Percentiles rank a stretch among this genome's conserved stretches.
Evolutionary conservation across 2,888 invertebrate genomes (phyloP).

Genomic region (Drosophila mimetica): DNA sequence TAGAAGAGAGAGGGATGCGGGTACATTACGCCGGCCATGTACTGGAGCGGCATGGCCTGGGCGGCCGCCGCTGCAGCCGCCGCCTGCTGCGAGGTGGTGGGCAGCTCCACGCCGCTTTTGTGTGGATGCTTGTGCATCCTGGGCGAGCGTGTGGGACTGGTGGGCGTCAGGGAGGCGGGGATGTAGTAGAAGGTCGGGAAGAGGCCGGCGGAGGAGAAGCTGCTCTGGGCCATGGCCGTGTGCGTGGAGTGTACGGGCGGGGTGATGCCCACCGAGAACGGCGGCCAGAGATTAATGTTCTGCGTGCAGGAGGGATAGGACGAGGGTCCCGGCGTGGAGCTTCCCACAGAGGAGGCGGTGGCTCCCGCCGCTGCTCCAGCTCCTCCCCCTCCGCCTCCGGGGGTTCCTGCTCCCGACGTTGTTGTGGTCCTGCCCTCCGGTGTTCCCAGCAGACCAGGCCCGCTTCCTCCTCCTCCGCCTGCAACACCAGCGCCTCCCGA

Average conservation of each 20-base stretch:
- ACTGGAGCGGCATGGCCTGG: slow-evolving; percentile 86
- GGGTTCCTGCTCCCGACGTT: not conserved
- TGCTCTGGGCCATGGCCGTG: slow-evolving; percentile 75
- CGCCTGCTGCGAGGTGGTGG: slow-evolving; percentile 71
- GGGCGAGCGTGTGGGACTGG: slow-evolving; percentile 12
- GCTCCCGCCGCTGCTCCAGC: not conserved
- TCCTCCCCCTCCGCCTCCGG: not conserved
- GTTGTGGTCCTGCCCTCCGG: not conserved
- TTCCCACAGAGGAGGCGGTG: slow-evolving; percentile 13
- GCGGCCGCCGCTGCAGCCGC: slow-evolving; percentile 45
- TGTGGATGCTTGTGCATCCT: slow-evolving; percentile 24
- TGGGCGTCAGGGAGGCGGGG: slow-evolving; percentile 82
- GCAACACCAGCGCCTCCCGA: slow-evolving; percentile 23
- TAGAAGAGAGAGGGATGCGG: slow-evolving; percentile 86
- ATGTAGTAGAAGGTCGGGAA: slow-evolving; percentile 87
- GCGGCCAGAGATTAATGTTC: slow-evolving; percentile 87
- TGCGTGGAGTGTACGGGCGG: slow-evolving; percentile 73
- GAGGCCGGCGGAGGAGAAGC: slow-evolving; percentile 80
- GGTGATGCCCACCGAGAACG: slow-evolving; percentile 86
- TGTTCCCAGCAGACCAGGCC: not conserved
- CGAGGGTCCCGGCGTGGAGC: slow-evolving; percentile 12
- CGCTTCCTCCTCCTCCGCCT: slow-evolving; percentile 16
- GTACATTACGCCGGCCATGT: slow-evolving; percentile 87
- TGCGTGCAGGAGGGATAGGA: slow-evolving; percentile 51
- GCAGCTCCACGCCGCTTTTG: slow-evolving; percentile 53